These are phyloP conservation scores for Heliconius congener DNA, from an alignment of 1,140 invertebrate genomes.

Conservation along the genomic window DNA sequence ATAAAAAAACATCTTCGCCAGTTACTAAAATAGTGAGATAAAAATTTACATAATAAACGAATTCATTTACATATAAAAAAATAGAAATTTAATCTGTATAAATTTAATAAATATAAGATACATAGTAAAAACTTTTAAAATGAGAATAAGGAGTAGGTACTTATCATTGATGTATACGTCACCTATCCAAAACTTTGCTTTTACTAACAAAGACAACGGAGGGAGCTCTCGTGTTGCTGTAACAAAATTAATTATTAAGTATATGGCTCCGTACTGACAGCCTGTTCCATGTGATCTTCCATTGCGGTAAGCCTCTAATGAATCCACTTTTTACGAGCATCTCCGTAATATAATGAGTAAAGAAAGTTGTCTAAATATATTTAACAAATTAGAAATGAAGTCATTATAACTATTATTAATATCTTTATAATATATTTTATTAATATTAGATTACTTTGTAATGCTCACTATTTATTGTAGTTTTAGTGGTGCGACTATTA, in stretches of 20 bases:
- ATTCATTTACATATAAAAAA: too few species aligned
- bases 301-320: slow-evolving; percentile 5
- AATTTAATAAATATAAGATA: too few species aligned
- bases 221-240: background rate
- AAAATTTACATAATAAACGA: too few species aligned
- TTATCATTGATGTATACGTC: background rate
- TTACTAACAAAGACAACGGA: slow-evolving; percentile 32
- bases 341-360: background rate
- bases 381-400: background rate
- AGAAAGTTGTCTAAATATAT: background rate
- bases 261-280: slow-evolving; percentile 5
- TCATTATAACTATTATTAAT: background rate
- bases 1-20: too few species aligned
- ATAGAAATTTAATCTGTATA: too few species aligned
- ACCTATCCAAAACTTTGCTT: slow-evolving; percentile 43
- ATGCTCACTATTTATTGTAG: too few species aligned
- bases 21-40: too few species aligned
- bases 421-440: background rate
- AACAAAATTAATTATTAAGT: slow-evolving; percentile 33
- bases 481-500: too few species aligned
- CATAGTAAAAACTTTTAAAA: background rate
- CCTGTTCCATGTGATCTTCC: slow-evolving; percentile 1
- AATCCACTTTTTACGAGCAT: background rate
- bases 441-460: too few species aligned
- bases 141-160: background rate